These are phyloP conservation scores for Rhinopomastus cyanomelas DNA, from an alignment of 2,113 vertebrate species.

Conservation along the genomic window DNA sequence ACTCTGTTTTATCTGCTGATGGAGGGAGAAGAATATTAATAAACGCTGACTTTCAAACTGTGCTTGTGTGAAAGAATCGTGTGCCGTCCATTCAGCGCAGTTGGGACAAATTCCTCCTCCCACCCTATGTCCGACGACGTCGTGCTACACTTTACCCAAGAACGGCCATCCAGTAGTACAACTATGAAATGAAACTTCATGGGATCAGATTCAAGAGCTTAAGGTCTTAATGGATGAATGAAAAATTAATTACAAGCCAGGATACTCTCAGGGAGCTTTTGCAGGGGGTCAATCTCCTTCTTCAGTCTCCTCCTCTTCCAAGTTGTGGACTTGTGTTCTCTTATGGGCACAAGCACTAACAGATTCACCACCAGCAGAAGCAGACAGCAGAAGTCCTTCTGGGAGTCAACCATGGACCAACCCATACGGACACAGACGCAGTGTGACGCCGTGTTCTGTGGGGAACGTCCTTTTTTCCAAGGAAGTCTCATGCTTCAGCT, in stretches of 20 bases:
- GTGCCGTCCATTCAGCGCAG: not conserved
- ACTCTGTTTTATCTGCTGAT: constrained; percentile 29
- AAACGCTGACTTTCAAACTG: constrained; percentile 22
- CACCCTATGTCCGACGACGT: not conserved
- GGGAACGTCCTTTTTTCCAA: not conserved
- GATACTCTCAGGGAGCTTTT: not conserved
- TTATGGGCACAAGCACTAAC: not conserved
- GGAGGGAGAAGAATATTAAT: not conserved
- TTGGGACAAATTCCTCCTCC: not conserved
- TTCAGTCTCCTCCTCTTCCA: not conserved
- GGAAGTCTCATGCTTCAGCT: rapidly evolving
- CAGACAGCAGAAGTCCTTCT: not conserved
- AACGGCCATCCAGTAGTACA: not conserved
- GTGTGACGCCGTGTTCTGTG: rapidly evolving
- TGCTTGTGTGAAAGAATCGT: not conserved
- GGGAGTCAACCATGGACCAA: not conserved
- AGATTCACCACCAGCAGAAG: rapidly evolving
- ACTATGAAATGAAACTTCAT: not conserved
- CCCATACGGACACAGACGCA: too few relatives aligned
- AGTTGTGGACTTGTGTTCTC: rapidly evolving
- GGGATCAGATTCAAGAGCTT: too few relatives aligned
- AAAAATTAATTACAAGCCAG: not conserved
- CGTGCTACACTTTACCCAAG: not conserved
- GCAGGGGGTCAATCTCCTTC: not conserved
- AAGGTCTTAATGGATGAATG: not conserved